These are phyloP conservation scores for Dolichallabes microphthalmus DNA, from an alignment of 2,113 vertebrate genomes.

Conservation along the genomic window DNA sequence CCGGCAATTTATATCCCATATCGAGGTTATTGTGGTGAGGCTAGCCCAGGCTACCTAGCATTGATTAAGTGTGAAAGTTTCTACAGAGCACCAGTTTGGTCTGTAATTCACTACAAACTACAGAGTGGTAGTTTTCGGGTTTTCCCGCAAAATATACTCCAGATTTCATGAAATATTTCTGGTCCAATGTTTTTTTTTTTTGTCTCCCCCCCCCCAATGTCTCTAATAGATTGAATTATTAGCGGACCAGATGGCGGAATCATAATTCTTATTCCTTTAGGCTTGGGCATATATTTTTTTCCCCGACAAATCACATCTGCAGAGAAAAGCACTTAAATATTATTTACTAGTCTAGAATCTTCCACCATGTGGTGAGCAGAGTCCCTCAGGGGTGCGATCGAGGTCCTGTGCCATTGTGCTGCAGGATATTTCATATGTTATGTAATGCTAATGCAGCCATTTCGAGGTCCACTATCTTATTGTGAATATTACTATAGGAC, in stretches of 20 bases:
- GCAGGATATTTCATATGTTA: neutral
- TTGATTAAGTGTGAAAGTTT: slow-evolving; percentile 32
- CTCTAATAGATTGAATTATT: neutral
- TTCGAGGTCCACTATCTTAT: neutral
- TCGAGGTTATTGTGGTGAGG: neutral
- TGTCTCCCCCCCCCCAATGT: no score
- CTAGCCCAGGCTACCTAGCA: neutral
- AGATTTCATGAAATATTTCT: neutral
- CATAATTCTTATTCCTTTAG: slow-evolving; percentile 18
- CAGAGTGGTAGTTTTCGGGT: slow-evolving; percentile 20
- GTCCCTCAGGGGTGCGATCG: slow-evolving; percentile 13
- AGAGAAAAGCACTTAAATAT: slow-evolving; percentile 22
- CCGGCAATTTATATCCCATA: neutral
- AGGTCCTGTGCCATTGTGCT: neutral
- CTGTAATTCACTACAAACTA: slow-evolving; percentile 20
- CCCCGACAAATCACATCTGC: slow-evolving; percentile 23
- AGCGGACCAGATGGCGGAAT: neutral
- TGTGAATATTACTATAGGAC: neutral
- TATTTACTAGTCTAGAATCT: slow-evolving; percentile 44
- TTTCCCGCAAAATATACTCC: slow-evolving; percentile 24
- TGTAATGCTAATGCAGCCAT: neutral
- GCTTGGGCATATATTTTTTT: slow-evolving; percentile 33
- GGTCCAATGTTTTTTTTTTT: neutral
- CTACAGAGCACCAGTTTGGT: slow-evolving; percentile 6
- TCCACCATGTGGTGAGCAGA: slow-evolving; percentile 31